A percentile compares a stretch with the other conserved stretches of the same genome.
Evolutionary conservation across 2,113 vertebrate species (phyloP).

Genomic region (Micromys minutus): DNA sequence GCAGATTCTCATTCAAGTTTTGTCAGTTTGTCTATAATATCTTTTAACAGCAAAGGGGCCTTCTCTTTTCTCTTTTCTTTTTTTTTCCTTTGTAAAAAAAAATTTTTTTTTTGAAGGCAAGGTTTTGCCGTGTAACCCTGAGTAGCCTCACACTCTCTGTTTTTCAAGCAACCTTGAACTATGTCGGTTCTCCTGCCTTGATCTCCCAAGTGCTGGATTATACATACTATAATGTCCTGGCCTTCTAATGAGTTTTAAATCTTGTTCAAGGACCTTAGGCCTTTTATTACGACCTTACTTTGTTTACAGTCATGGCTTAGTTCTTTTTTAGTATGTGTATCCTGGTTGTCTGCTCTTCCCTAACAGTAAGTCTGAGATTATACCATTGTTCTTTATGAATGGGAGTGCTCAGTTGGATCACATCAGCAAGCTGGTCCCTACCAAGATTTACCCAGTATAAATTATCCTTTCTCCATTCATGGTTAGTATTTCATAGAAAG

Average conservation of each 20-base stretch:
- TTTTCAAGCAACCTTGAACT: too few species aligned
- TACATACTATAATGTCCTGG: background rate
- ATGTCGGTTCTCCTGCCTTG: background rate
- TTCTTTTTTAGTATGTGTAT: background rate
- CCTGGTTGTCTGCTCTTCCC: background rate
- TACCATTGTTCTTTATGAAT: background rate
- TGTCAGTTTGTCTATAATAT: background rate
- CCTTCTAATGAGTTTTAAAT: background rate
- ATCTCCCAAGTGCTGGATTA: background rate
- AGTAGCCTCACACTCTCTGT: background rate
- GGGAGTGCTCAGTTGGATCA: background rate
- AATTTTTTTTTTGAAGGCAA: background rate
- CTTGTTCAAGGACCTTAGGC: background rate
- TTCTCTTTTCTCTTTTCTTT: background rate
- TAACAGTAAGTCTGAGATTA: background rate
- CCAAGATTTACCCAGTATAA: background rate
- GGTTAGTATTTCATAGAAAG: slow-evolving; percentile 27
- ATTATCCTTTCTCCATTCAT: background rate
- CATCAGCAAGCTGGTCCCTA: background rate
- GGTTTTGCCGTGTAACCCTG: background rate
- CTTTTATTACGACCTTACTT: background rate
- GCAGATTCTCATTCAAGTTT: background rate
- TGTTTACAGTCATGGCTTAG: background rate
- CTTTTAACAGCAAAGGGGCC: background rate
- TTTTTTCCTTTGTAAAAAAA: too few species aligned